phyloP scores from a whole-genome alignment of 2,113 vertebrate genomes.

The Gadus macrocephalus region DNA sequence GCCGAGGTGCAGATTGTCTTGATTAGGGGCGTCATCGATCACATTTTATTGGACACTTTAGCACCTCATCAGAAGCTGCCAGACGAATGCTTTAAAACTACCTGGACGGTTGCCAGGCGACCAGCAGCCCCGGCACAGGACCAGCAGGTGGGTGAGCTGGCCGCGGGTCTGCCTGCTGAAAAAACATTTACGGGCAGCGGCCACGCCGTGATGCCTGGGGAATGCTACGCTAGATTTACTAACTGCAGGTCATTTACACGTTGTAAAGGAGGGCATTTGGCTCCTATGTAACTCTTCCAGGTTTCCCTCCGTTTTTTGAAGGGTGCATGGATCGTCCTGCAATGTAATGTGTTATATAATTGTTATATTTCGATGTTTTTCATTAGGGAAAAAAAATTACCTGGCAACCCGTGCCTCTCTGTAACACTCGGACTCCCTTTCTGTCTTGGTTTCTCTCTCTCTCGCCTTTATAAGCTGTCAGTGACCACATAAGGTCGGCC shows the following conservation, averaged over 20 bases:
- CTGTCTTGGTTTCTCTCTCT: too few species aligned
- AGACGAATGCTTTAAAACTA: constrained; percentile 54
- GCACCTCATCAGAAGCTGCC: constrained; percentile 72
- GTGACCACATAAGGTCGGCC: background rate
- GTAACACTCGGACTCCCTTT: too few species aligned
- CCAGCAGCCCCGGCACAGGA: constrained; percentile 48
- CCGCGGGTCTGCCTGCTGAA: constrained; percentile 36
- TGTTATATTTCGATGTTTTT: too few species aligned
- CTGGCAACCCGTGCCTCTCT: too few species aligned
- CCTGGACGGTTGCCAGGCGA: constrained; percentile 31
- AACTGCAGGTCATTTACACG: background rate
- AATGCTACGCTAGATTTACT: background rate
- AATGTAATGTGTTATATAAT: too few species aligned
- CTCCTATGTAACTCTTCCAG: too few species aligned
- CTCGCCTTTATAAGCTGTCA: too few species aligned
- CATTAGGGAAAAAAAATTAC: too few species aligned
- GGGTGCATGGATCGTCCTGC: too few species aligned
- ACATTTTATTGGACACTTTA: constrained; percentile 71
- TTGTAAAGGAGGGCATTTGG: constrained; percentile 8
- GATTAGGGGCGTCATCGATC: constrained; percentile 61
- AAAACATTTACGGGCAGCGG: constrained; percentile 19
- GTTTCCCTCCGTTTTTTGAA: too few species aligned
- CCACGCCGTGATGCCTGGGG: constrained; percentile 18
- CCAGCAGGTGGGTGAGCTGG: constrained; percentile 46
- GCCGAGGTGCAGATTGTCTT: constrained; percentile 43